Evolutionary conservation across 2,113 vertebrate species (phyloP).

Genomic region (Cyphomyrus discorhynchus): DNA sequence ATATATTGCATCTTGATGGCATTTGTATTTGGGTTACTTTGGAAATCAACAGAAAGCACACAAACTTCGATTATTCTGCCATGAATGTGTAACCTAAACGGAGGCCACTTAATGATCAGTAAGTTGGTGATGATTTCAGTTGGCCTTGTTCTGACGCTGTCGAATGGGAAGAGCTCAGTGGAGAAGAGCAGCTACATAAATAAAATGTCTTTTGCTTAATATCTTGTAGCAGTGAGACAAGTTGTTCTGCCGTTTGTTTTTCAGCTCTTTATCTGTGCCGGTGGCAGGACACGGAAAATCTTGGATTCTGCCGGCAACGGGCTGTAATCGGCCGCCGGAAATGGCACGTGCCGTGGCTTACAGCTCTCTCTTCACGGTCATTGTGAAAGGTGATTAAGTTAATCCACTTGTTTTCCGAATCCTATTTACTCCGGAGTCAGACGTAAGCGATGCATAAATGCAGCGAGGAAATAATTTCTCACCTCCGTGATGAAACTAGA

Average conservation of each 20-base stretch:
- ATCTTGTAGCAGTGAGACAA: neutral
- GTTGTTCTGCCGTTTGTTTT: neutral
- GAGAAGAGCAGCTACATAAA: neutral
- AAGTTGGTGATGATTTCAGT: neutral
- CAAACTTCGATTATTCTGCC: slow-evolving; percentile 44
- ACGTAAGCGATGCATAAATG: slow-evolving; percentile 53
- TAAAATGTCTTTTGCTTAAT: neutral
- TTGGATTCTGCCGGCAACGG: slow-evolving; percentile 53
- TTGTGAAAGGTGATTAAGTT: slow-evolving; percentile 63
- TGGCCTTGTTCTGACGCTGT: neutral
- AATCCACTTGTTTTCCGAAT: slow-evolving; percentile 67
- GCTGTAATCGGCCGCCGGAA: slow-evolving; percentile 52
- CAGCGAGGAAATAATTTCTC: slow-evolving; percentile 48
- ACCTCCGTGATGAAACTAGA: neutral
- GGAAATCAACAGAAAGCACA: slow-evolving; percentile 42
- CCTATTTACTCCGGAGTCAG: slow-evolving; percentile 60
- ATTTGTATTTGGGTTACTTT: slow-evolving; percentile 33
- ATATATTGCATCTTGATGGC: neutral
- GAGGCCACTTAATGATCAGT: neutral
- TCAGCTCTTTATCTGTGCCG: slow-evolving; percentile 25
- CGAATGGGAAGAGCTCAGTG: neutral
- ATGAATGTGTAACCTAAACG: slow-evolving; percentile 30
- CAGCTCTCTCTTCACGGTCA: slow-evolving; percentile 57
- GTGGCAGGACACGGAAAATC: slow-evolving; percentile 44
- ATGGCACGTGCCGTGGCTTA: slow-evolving; percentile 56